These are phyloP conservation scores for Entomobrya proxima DNA, from an alignment of 2,888 invertebrate genomes.

Conservation along the genomic window DNA sequence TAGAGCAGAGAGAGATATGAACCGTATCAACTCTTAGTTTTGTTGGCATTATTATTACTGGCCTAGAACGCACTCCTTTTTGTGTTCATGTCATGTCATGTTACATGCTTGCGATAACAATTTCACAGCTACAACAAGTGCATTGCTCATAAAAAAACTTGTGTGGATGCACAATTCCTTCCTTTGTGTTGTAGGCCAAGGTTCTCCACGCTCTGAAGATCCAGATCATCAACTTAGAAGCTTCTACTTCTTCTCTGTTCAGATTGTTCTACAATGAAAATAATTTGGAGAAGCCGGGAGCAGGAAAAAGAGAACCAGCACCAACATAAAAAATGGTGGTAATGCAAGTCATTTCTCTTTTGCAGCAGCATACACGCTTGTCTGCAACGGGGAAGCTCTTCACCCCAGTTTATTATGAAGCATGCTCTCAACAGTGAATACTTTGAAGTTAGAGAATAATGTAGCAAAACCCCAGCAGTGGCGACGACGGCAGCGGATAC, in stretches of 20 bases:
- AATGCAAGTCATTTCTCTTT: slow-evolving; percentile 53
- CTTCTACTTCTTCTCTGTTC: slow-evolving; percentile 12
- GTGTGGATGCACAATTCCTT: slow-evolving; percentile 68
- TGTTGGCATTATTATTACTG: slow-evolving; percentile 12
- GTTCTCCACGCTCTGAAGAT: slow-evolving; percentile 73
- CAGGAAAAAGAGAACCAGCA: slow-evolving; percentile 28
- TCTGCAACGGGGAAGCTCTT: slow-evolving; percentile 3
- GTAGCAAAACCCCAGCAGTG: background rate
- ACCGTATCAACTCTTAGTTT: slow-evolving; percentile 22
- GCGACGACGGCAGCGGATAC: slow-evolving; percentile 39
- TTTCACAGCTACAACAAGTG: slow-evolving; percentile 46
- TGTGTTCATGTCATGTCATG: slow-evolving; percentile 58
- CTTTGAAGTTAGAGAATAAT: background rate
- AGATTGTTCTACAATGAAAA: slow-evolving; percentile 60
- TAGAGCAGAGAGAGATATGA: slow-evolving; percentile 20
- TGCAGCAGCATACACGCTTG: background rate
- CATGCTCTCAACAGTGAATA: background rate
- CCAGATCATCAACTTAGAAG: slow-evolving; percentile 71
- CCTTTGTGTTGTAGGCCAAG: slow-evolving; percentile 74
- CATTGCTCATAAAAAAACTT: slow-evolving; percentile 32
- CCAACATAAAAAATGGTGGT: background rate
- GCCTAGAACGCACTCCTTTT: slow-evolving; percentile 50
- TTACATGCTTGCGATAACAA: slow-evolving; percentile 51
- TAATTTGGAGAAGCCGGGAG: slow-evolving; percentile 35
- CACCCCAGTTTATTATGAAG: background rate